phyloP scores from a whole-genome alignment of 1,140 invertebrate genomes.

The Leptinotarsa undecemlineata region DNA sequence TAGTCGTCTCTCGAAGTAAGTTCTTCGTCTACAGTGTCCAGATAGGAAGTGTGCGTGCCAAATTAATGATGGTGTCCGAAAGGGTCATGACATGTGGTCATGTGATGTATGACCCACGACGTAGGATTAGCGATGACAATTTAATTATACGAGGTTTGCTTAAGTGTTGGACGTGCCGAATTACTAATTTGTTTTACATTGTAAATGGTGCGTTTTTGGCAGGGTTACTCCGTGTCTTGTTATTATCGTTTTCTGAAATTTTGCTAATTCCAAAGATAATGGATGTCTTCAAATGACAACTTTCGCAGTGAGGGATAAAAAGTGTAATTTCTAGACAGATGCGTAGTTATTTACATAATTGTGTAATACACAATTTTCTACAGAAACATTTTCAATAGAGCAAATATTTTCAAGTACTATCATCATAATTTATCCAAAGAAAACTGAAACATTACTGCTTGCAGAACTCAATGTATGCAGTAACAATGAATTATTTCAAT shows the following conservation, averaged over 20 bases:
- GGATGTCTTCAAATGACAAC: not conserved
- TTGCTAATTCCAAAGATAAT: not conserved
- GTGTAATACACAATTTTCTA: too few species aligned
- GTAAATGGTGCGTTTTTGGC: not conserved
- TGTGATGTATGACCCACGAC: constrained; percentile 49
- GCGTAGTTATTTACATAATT: too few species aligned
- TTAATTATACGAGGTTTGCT: constrained; percentile 50
- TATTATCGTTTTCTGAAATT: not conserved
- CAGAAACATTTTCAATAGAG: too few species aligned
- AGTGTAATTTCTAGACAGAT: too few species aligned
- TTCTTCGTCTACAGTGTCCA: not conserved
- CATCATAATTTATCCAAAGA: too few species aligned
- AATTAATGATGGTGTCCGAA: constrained; percentile 48
- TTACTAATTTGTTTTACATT: constrained; percentile 19
- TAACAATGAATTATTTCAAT: too few species aligned
- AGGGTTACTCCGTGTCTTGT: not conserved
- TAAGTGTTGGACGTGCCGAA: constrained; percentile 38
- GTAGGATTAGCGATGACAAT: constrained; percentile 51
- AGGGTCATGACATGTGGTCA: constrained; percentile 47
- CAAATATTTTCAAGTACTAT: too few species aligned
- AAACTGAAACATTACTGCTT: too few species aligned
- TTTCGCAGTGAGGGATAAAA: not conserved
- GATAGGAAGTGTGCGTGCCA: constrained; percentile 18
- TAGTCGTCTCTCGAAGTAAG: not conserved
- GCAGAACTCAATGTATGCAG: too few species aligned